These are phyloP conservation scores for Cirrhinus mrigala DNA, from an alignment of 2,797 vertebrate genomes.

Conservation along the genomic window DNA sequence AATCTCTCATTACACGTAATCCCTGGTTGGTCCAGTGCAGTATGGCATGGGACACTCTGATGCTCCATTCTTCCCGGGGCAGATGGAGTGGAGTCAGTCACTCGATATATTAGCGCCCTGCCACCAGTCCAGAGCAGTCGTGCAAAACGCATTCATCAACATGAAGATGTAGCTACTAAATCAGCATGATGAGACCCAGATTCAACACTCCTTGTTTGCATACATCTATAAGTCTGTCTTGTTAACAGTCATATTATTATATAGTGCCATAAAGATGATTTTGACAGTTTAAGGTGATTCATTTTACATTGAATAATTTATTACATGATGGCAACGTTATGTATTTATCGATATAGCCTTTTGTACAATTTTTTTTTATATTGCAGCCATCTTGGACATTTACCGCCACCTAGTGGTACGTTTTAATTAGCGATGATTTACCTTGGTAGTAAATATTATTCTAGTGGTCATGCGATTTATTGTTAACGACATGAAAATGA, in stretches of 20 bases:
- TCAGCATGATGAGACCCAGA: slow-evolving; percentile 64
- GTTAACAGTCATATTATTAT: slow-evolving; percentile 64
- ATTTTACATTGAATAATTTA: neutral
- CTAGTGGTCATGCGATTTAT: neutral
- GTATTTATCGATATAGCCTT: neutral
- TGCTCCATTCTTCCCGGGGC: slow-evolving; percentile 77
- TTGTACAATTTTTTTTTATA: neutral
- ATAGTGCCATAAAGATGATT: slow-evolving; percentile 23
- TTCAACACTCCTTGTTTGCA: slow-evolving; percentile 65
- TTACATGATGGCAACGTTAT: neutral
- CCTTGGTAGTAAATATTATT: neutral
- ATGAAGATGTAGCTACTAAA: slow-evolving; percentile 64
- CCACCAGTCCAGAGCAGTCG: slow-evolving; percentile 62
- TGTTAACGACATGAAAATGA: neutral
- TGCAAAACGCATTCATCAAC: slow-evolving; percentile 73
- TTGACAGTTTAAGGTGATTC: neutral
- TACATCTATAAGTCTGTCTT: slow-evolving; percentile 73
- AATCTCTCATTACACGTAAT: slow-evolving; percentile 81
- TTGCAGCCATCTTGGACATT: neutral
- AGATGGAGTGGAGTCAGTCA: slow-evolving; percentile 78
- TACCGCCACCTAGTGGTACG: neutral
- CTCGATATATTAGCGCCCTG: slow-evolving; percentile 79
- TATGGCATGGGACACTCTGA: slow-evolving; percentile 59
- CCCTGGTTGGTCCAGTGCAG: slow-evolving; percentile 69
- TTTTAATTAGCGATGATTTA: neutral